A percentile compares a stretch with the other conserved stretches of the same genome.
These are phyloP conservation scores for Brachionus manjavacas DNA, from an alignment of 1,140 invertebrate genomes.

Conservation along the genomic window DNA sequence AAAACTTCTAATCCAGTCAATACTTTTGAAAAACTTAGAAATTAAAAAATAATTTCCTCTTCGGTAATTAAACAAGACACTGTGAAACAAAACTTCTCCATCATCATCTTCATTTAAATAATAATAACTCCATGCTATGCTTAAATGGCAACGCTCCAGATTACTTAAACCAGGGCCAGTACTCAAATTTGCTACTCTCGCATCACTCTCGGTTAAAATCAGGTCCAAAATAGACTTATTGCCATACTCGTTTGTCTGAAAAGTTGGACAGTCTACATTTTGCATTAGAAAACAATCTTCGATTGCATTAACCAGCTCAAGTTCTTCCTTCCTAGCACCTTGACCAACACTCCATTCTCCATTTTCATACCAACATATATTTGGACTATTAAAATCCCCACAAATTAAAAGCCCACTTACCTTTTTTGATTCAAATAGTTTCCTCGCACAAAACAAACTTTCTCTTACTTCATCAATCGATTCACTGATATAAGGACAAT, in stretches of 20 bases:
- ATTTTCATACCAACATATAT: neutral
- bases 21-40: too few species aligned
- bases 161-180: neutral
- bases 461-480: neutral
- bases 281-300: neutral
- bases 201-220: neutral
- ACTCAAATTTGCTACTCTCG: neutral
- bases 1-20: neutral
- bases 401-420: neutral
- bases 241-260: neutral
- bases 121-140: neutral
- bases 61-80: neutral
- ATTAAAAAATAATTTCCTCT: neutral
- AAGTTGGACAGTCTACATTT: neutral
- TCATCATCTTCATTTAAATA: neutral
- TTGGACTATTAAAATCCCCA: constrained; percentile 7
- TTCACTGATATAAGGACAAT: neutral
- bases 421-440: neutral
- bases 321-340: neutral
- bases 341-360: neutral
- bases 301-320: neutral
- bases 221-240: neutral
- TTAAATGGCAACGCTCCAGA: neutral
- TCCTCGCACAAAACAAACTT: neutral
- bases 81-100: neutral